Percentiles rank a stretch among this genome's conserved stretches.
These are phyloP conservation scores for Leptatherina wallacei DNA, from an alignment of 2,797 vertebrate genomes.

Conservation along the genomic window DNA sequence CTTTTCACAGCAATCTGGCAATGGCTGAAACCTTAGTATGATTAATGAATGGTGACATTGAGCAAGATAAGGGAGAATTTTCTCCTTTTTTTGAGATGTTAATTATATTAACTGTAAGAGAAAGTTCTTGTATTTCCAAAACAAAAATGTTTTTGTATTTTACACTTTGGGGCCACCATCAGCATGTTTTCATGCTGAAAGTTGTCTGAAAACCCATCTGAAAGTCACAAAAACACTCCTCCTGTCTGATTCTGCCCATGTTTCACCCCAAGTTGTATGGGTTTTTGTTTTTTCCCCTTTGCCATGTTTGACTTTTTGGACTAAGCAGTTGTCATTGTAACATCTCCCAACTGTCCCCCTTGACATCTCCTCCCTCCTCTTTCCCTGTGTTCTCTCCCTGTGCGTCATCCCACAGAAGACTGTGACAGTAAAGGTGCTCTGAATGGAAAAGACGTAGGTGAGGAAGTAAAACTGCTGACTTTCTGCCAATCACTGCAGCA, in stretches of 20 bases:
- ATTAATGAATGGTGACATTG: too few species aligned
- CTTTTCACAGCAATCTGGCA: too few species aligned
- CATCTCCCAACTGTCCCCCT: not conserved
- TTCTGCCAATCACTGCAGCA: conserved; percentile 20
- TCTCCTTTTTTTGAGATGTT: too few species aligned
- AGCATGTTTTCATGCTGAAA: conserved; percentile 19
- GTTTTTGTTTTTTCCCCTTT: not conserved
- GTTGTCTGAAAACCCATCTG: not conserved
- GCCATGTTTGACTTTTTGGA: not conserved
- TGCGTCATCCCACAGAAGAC: conserved; percentile 85
- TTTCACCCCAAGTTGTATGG: not conserved
- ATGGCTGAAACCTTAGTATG: too few species aligned
- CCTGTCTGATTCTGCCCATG: not conserved
- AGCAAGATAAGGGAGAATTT: too few species aligned
- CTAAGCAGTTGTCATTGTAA: not conserved
- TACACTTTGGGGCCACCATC: not conserved
- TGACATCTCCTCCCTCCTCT: conserved; percentile 39
- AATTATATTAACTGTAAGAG: too few species aligned
- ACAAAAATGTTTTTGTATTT: conserved; percentile 3
- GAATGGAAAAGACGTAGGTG: conserved; percentile 91
- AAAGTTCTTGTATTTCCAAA: not conserved
- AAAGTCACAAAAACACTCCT: not conserved
- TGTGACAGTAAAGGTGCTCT: conserved; percentile 89
- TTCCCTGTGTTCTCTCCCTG: conserved; percentile 51
- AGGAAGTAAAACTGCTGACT: conserved; percentile 63